A percentile compares a stretch with the other conserved stretches of the same genome.
Conservation (phyloP, 37 sponge, comb jelly and placozoan genomes). For the Oscarella lobularis region DNA sequence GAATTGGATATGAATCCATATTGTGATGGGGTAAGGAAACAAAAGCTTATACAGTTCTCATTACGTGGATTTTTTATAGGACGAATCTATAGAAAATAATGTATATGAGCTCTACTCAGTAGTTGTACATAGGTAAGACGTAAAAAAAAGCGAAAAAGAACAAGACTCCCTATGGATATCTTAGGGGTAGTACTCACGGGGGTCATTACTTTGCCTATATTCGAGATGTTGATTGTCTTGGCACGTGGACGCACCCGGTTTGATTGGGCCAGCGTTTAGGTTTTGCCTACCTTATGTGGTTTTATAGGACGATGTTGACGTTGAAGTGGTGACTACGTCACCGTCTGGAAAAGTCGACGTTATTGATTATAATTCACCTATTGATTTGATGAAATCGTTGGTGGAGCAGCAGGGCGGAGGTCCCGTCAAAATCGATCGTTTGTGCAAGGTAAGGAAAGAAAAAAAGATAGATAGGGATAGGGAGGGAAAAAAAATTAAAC, state of each 20-base stretch:
- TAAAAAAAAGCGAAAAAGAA: no score
- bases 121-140: conserved; percentile 59
- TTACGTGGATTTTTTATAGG: background rate
- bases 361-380: conserved; percentile 51
- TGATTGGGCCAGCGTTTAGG: background rate
- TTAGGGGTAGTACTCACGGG: conserved; percentile 76
- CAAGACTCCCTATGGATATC: background rate
- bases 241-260: conserved; percentile 66
- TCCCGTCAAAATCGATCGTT: conserved; percentile 22
- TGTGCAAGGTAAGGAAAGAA: conserved; percentile 50
- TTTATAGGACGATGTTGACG: conserved; percentile 36
- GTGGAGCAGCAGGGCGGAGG: conserved; percentile 39
- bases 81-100: background rate
- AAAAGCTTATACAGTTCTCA: no score
- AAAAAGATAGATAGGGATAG: background rate
- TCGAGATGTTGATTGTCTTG: conserved; percentile 56
- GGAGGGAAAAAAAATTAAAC: no score
- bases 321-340: conserved; percentile 17
- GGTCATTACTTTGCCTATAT: conserved; percentile 83
- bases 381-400: conserved; percentile 35
- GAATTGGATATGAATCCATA: conserved; percentile 73
- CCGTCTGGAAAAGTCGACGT: conserved; percentile 33
- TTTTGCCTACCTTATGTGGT: background rate
- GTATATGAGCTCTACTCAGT: conserved; percentile 83
- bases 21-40: conserved; percentile 22